Base-by-base conservation (phyloP, 2,888 invertebrate species). In the Synanthedon tipuliformis region DNA sequence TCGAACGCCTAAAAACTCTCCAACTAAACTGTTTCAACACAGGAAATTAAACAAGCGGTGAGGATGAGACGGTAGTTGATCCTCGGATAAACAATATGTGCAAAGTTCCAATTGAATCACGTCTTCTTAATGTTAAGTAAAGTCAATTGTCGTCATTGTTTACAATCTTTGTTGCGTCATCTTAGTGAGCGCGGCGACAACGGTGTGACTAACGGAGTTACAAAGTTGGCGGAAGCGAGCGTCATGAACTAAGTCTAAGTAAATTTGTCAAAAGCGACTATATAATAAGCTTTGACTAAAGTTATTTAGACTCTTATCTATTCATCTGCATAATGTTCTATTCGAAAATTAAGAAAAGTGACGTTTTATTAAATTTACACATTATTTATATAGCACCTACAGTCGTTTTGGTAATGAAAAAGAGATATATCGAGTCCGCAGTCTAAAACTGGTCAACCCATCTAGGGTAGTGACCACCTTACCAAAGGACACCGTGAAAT, bases 241-340 rank as follows among this genome's bases (percentile, higher is more conserved):
- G 69, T 53, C 53, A 50, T 74, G 75, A 79, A 77, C 78, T 78
- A 81, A 81, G 78, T 81, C 69, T 80, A 82, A 83, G 78, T 79
- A 76, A 79, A 81, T 82, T 83, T 80, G 75, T 81, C 80, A 78
- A 81, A 79, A 71, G 74, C 73, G 73, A 69, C 71, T 73, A 68
- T 72, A 71, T 81, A 81, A 82, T 81, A 76, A 81, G 81, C 79
- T 80, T 75, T 70, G 65, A 65, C 70, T 63, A 66, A 73, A 45
- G 13, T 45, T 45, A 12, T 45, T 45, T 45, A 45, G 7, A 8
- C 3, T 3, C 34, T 34, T 34, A 34, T 34, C 34, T 34, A 34
- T 34, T 34, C 23, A 23, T 23, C 23, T 34, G 7, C 34, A 3
- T 10, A 34, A 34, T 10, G 34, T 34, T 8, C 8, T 34, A 34